Base-by-base conservation (phyloP, 1,140 invertebrate species). In the Drosophila takahashii region DNA sequence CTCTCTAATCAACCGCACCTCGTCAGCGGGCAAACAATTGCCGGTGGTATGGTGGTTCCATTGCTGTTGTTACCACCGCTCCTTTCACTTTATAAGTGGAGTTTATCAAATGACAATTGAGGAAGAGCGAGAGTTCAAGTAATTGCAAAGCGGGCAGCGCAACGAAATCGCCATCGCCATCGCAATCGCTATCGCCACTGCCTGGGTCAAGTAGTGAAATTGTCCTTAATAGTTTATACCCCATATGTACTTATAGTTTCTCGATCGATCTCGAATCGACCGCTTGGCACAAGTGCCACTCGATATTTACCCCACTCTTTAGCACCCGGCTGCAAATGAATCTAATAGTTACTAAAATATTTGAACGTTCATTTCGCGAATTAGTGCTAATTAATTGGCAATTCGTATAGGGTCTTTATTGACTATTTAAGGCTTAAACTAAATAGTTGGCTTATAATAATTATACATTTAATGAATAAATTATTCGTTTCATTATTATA, bases 41-140 rank as follows among this genome's bases (percentile, higher is more conserved):
- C 47, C 47, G 27, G 44, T 18, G 15, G 41, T 18, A 8, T 9
- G 29, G 29, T 8, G 44, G 26, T 50, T 15, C 47, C 27, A 32
- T 50, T 50, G 65, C 44, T 67, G 29, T 53, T 70, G 39, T n/a
- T 53, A 41, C 22, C 74, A 41, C 22, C 74, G 77, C 80, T 87
- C 84, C 84, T 87, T 87, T 87, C 84, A 87, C 84, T 87, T 87
- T 87, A 80, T 70, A 77, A 71, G 66, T 77, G 34, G 41, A 62
- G 81, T 86, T 75, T 71, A 81, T 87, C 79, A 81, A 83, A 67
- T 76, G 83, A 72, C 84, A 87, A 87, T 83, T 86, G 81, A 77
- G 81, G 67, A 85, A 86, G 81, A 86, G 81, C 78, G 83, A 77
- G 77, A 77, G 81, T 70, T 83, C 75, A 70, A 77, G 61, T 79